Base-by-base conservation (phyloP, 2,113 vertebrate species). In the Corydoras sp. region DNA sequence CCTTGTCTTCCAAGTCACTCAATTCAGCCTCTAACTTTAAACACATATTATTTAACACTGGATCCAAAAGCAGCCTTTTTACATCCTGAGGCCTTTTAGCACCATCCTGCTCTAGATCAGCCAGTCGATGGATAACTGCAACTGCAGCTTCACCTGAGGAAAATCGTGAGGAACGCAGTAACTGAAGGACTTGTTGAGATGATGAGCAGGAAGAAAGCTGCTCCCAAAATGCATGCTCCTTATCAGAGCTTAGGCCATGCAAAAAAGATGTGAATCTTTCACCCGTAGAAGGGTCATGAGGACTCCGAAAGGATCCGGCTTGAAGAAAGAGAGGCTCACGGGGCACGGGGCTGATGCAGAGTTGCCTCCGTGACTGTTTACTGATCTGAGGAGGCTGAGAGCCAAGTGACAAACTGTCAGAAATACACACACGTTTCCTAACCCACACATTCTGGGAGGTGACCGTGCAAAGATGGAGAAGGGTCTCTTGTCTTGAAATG, bases 71-170 rank as follows among this genome's bases (percentile, higher is more conserved):
- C 4, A 95, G 78, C 2, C 93, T 53, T 2, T 11, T 66, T 0
- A 88, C 88, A 14, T 89, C 85, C 48, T 77, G 84, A n/a, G 90
- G 79, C 0, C 76, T 71, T 0, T 0, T 10, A 0, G 49, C 6
- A 2, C 72, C 81, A 9, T 80, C 86, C 24, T 73, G 79, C 71
- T 91, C 92, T 70, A 95, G 30, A 70, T 96, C 91, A 24, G 91
- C 92, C 65, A 98, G 84, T n/a, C 85, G 87, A 58, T 89, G 89
- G 13, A 98, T 84, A 3, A 85, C 91, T 15, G 83, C 83, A 0
- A 89, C 89, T 0, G 90, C 92, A 88, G 91, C 82, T 24, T 66
- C 74, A 62, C 90, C 92, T 0, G 92, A 88, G 76, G 94, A 64
- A 2, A 76, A 55, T 24, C 83, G 81, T 60, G 87, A 29, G 0